Evolutionary conservation across 2,113 vertebrate species (phyloP).

Genomic region (Myotis lucifugus): DNA sequence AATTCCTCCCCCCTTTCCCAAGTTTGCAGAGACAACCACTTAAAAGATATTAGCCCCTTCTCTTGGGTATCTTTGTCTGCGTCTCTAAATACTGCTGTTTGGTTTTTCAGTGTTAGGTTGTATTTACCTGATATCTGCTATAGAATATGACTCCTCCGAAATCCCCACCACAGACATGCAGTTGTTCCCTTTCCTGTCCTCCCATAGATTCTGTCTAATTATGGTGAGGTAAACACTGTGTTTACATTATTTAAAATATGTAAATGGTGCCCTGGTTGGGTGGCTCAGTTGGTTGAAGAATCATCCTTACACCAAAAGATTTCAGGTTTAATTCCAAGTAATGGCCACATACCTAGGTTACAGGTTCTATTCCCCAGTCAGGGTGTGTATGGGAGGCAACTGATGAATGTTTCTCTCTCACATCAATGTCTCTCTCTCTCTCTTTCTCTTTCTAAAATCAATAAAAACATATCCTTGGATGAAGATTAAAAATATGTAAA

Average conservation of each 20-base stretch:
- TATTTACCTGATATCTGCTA: background rate
- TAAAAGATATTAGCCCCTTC: background rate
- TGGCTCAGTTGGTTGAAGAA: background rate
- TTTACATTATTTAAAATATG: background rate
- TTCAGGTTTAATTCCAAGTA: background rate
- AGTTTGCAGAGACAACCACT: background rate
- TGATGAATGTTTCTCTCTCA: background rate
- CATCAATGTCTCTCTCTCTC: background rate
- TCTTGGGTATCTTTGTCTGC: background rate
- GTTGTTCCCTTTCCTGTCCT: background rate
- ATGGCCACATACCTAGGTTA: background rate
- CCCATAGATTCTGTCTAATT: slow-evolving; percentile 9
- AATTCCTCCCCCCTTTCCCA: background rate
- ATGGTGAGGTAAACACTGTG: background rate
- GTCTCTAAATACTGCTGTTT: background rate
- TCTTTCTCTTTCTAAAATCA: background rate
- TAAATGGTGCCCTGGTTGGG: background rate
- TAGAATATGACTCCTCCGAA: background rate
- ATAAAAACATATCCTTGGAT: background rate
- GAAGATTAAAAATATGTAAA: background rate
- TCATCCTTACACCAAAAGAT: background rate
- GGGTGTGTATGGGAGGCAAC: background rate
- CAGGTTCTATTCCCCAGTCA: background rate
- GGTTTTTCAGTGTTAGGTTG: background rate
- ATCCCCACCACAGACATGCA: background rate